Conservation (phyloP, 2,888 invertebrate genomes). For the Napeogenes inachia region DNA sequence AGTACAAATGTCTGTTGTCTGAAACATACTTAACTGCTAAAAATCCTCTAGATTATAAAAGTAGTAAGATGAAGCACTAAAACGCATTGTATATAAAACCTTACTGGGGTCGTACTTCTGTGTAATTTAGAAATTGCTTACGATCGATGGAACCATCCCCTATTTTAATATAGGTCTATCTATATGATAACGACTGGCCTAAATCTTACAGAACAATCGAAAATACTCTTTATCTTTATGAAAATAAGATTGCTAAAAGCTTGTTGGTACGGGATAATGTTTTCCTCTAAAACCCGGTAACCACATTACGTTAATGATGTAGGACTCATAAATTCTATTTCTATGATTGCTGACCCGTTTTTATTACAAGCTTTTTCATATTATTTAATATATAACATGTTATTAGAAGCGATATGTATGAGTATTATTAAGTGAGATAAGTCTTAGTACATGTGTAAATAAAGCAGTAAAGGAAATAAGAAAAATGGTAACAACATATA, state of each 20-base stretch:
- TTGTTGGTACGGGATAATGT: constrained; percentile 21
- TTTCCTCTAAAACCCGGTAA: constrained; percentile 30
- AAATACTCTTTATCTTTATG: constrained; percentile 38
- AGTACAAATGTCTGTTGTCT: too few species aligned
- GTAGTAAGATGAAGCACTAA: too few species aligned
- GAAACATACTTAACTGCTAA: too few species aligned
- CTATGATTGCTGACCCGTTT: constrained; percentile 18
- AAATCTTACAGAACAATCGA: constrained; percentile 34
- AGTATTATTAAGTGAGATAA: too few species aligned
- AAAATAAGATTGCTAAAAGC: constrained; percentile 36
- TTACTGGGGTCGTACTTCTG: constrained; percentile 34
- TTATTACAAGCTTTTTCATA: constrained; percentile 7
- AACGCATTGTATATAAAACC: constrained; percentile 17
- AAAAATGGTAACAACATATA: too few species aligned
- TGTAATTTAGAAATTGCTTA: constrained; percentile 62
- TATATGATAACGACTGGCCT: constrained; percentile 32
- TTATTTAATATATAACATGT: constrained; percentile 3
- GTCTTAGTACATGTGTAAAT: too few species aligned
- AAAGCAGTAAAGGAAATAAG: too few species aligned
- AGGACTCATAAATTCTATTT: constrained; percentile 25
- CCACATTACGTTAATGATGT: constrained; percentile 35
- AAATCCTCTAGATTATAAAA: too few species aligned
- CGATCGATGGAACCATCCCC: constrained; percentile 49
- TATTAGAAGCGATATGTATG: neutral
- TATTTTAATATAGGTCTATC: constrained; percentile 38